Base-by-base conservation (phyloP, 2,113 vertebrate species). In the Sphaerodactylus townsendi region DNA sequence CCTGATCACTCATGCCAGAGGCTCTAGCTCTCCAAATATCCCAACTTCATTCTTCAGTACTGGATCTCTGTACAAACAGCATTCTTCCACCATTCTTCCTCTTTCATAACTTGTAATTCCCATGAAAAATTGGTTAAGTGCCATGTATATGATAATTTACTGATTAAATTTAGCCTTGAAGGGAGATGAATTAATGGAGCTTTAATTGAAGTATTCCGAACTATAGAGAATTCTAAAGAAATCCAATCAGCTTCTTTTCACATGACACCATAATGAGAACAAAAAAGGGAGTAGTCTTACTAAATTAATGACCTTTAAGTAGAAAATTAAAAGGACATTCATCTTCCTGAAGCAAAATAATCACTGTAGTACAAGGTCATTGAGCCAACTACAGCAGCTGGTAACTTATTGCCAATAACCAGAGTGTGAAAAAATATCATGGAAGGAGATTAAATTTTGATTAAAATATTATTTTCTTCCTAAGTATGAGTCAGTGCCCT, bases 91-190 rank as follows among this genome's bases (percentile, higher is more conserved):
- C 15, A 23, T 3, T 30, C 10, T 10, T 25, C 37, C 72, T 50
- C 23, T 46, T 84, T 70, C 41, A 10, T 78, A 53, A 21, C n/a
- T 77, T 85, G 41, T 14, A n/a, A 44, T 68, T 85, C 84, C 23
- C 3, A n/a, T 17, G 0, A 71, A 53, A 85, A 81, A 72, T 8
- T 85, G 83, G 64, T 84, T 28, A 84, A 87, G 72, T 71, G 39
- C 21, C 87, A 13, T 82, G 81, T 70, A 0, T 25, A 53, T 30
- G 82, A 41, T 79, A 46, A 35, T 10, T 86, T 17, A 37, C 50
- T 65, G 74, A 56, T 83, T 87, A 86, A 76, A 86, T 86, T 86
- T 86, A 77, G 64, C 48, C 64, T 37, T 46, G 71, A 77, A 76
- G 73, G 48, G 48, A 86, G 48, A 77, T 69, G 82, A 77, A 69